Evolutionary conservation across 2,888 invertebrate genomes (phyloP), one percentile per base, ranked within the genome.

Genomic region (Megalurothrips usitatus): DNA sequence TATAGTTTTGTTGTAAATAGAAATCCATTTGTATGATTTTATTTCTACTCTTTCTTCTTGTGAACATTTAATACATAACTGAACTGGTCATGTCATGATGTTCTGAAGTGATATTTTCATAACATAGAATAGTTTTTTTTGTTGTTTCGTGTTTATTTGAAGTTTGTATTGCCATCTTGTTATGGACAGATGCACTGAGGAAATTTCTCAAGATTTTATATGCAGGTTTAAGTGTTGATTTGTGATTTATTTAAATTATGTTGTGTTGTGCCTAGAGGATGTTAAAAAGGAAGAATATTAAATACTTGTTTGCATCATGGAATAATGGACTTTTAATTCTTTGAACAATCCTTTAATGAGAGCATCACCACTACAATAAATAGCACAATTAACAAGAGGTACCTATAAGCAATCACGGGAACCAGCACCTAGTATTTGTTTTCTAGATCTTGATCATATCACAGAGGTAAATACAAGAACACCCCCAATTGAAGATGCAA

Each of bases 211-310:
- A 75, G 26, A 75, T 75, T 75, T 75, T 75, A 26, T 26, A 26
- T 75, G 26, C 68, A 75, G 68, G 23, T 75, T 75, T 75, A 75
- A 75, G 68, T 75, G 68, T 75, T 75, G 68, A 75, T 75, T 75
- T 75, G 68, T 75, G 68, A 75, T 75, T 75, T 75, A 75, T 75
- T 75, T 75, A 75, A 75, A 75, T 75, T 75, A 75, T 75, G 68
- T 75, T 75, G 68, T 75, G 68, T 75, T 26, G 68, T 75, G 68
- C 68, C 68, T 75, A 23, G 68, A 26, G 12, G 26, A 26, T 12
- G 12, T 75, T 75, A 75, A 23, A 75, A 26, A 75, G 26, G 23
- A 26, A 75, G 23, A 26, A 75, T 75, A 75, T 75, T 75, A 75
- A n/a, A 75, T 9, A 26, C 23, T 75, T 75, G 68, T 75, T 75